Percentiles rank a stretch among this genome's conserved stretches.
These are phyloP conservation scores for Polia nebulosa DNA, from an alignment of 2,888 invertebrate genomes.

Conservation along the genomic window DNA sequence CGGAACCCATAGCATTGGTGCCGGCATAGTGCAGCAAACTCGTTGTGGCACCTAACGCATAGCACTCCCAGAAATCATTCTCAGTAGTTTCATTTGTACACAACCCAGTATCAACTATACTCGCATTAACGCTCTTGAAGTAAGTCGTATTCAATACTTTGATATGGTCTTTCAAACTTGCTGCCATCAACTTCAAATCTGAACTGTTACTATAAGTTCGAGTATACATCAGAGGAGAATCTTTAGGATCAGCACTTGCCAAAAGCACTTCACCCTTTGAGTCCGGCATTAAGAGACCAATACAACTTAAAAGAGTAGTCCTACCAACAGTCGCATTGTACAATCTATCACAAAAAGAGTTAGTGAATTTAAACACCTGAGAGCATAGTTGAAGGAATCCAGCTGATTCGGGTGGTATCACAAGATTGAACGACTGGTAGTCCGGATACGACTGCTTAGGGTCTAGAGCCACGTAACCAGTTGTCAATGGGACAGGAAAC, in stretches of 20 bases:
- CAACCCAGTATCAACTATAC: slow-evolving; percentile 59
- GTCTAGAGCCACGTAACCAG: slow-evolving; percentile 60
- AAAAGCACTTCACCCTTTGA: slow-evolving; percentile 61
- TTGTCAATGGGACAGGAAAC: slow-evolving; percentile 57
- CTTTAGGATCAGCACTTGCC: slow-evolving; percentile 42
- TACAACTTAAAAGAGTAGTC: background rate
- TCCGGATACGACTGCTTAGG: slow-evolving; percentile 57
- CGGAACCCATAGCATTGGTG: slow-evolving; percentile 61
- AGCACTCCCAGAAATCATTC: slow-evolving; percentile 60
- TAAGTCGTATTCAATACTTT: slow-evolving; percentile 64
- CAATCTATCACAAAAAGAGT: slow-evolving; percentile 63
- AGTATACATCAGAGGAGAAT: slow-evolving; percentile 51
- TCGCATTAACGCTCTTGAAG: slow-evolving; percentile 62
- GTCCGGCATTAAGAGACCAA: slow-evolving; percentile 13
- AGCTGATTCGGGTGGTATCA: slow-evolving; percentile 53
- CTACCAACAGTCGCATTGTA: slow-evolving; percentile 37
- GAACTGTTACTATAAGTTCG: slow-evolving; percentile 19
- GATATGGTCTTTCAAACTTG: slow-evolving; percentile 65
- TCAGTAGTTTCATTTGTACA: slow-evolving; percentile 45
- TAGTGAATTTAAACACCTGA: slow-evolving; percentile 58
- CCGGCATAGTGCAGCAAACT: slow-evolving; percentile 63
- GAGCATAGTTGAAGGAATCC: slow-evolving; percentile 63
- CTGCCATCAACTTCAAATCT: slow-evolving; percentile 65
- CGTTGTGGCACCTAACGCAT: slow-evolving; percentile 36
- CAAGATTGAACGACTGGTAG: slow-evolving; percentile 61